Evolutionary conservation across 2,113 vertebrate genomes (phyloP).

Genomic region (Oenanthe melanoleuca): DNA sequence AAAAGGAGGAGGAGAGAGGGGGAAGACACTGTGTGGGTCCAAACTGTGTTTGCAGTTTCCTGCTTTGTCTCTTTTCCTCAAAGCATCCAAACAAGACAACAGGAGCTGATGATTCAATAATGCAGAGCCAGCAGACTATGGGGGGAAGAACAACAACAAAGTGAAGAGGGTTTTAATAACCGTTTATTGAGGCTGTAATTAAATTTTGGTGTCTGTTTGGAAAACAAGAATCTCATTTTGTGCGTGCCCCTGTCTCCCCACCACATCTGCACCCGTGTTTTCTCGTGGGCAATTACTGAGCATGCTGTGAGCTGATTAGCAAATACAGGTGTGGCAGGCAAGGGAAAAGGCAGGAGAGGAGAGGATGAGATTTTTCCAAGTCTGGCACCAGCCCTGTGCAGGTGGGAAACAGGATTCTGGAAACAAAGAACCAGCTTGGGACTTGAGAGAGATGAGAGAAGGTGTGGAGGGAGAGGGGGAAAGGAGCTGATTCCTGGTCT

Average conservation of each 20-base stretch:
- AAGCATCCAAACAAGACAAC: constrained; percentile 68
- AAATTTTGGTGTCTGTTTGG: constrained; percentile 81
- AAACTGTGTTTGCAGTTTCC: constrained; percentile 67
- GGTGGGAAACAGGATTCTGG: not conserved
- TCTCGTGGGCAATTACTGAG: constrained; percentile 70
- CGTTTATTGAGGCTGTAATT: constrained; percentile 77
- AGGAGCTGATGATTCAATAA: constrained; percentile 74
- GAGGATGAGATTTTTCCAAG: not conserved
- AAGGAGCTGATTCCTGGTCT: not conserved
- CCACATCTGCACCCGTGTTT: constrained; percentile 75
- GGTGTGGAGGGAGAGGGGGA: not conserved
- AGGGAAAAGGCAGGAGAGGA: not conserved
- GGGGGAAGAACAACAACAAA: constrained; percentile 58
- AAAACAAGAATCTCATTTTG: constrained; percentile 83
- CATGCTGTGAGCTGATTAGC: constrained; percentile 68
- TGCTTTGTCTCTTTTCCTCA: constrained; percentile 67
- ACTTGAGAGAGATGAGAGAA: not conserved
- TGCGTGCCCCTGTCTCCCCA: constrained; percentile 21
- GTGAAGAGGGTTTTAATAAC: constrained; percentile 77
- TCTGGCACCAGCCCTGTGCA: not conserved
- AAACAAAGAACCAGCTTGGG: not conserved
- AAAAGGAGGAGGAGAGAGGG: not conserved
- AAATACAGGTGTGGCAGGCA: constrained; percentile 72
- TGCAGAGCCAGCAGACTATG: constrained; percentile 73
- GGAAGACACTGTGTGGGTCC: constrained; percentile 55